phyloP scores from a whole-genome alignment of 2,113 vertebrate species.

The Isurus oxyrinchus region DNA sequence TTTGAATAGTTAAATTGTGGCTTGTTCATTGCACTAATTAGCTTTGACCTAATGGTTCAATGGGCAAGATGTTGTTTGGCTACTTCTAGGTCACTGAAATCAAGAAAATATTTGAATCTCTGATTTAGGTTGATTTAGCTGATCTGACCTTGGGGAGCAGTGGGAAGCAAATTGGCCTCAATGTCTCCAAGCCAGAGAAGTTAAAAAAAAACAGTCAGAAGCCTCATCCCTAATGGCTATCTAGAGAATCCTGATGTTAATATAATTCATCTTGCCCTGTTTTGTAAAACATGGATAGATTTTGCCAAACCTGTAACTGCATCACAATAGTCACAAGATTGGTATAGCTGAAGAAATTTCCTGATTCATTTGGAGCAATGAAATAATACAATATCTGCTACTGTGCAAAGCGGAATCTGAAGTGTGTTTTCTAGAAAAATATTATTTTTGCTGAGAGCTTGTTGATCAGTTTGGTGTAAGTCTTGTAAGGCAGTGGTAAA shows the following conservation, averaged over 20 bases:
- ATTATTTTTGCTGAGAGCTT: not conserved
- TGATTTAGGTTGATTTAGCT: not conserved
- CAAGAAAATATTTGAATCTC: not conserved
- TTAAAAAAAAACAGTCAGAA: not conserved
- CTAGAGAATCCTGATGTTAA: not conserved
- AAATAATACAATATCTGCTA: not conserved
- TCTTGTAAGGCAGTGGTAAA: not conserved
- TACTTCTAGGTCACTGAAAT: not conserved
- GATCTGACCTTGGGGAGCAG: not conserved
- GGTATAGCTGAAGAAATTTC: not conserved
- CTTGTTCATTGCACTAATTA: not conserved
- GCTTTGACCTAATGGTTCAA: too few relatives aligned
- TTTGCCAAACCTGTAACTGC: not conserved
- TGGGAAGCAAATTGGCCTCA: not conserved
- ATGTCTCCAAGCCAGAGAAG: not conserved
- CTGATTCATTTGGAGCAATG: not conserved
- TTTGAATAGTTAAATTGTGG: not conserved
- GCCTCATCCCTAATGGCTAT: not conserved
- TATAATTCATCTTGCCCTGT: not conserved
- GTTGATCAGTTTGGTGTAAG: not conserved
- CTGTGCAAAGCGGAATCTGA: not conserved
- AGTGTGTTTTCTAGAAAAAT: not conserved
- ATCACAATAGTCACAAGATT: not conserved
- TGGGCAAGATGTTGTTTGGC: too few relatives aligned
- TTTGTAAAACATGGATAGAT: not conserved